Evolutionary conservation across 2,888 invertebrate species (phyloP).

Genomic region (Temnothorax unifasciatus): DNA sequence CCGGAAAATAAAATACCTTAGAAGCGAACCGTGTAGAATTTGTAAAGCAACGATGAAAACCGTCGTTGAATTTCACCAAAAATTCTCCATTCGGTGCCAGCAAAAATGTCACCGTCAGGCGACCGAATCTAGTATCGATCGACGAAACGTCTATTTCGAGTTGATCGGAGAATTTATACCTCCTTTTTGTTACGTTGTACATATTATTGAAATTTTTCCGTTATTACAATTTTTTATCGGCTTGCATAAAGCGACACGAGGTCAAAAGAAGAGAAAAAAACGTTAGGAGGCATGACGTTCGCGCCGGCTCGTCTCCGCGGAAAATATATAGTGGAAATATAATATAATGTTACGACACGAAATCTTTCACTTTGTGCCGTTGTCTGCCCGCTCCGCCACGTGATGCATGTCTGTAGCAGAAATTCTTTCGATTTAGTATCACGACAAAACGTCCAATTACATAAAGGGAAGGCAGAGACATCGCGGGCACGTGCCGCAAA

Average conservation of each 20-base stretch:
- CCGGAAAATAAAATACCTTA: background rate
- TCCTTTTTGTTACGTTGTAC: background rate
- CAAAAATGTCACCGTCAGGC: background rate
- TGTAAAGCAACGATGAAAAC: background rate
- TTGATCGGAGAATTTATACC: background rate
- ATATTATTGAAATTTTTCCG: background rate
- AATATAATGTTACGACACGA: background rate
- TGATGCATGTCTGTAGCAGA: constrained; percentile 5
- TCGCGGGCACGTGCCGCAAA: constrained; percentile 36
- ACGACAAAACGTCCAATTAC: constrained; percentile 25
- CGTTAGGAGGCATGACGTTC: background rate
- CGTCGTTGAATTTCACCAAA: background rate
- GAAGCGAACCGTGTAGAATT: background rate
- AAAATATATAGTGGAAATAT: background rate
- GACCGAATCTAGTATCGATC: background rate
- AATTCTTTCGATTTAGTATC: constrained; percentile 31
- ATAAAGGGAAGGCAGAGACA: constrained; percentile 22
- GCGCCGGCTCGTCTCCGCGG: background rate
- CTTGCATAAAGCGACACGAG: background rate
- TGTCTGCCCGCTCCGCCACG: background rate
- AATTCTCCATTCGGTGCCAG: background rate
- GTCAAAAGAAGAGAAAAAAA: background rate
- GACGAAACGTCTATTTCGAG: background rate
- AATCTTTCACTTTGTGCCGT: background rate
- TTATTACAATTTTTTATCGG: constrained; percentile 23